A percentile compares a stretch with the other conserved stretches of the same genome.
phyloP scores from a whole-genome alignment of 2,888 invertebrate species.

The Rhorus exstirpatorius region DNA sequence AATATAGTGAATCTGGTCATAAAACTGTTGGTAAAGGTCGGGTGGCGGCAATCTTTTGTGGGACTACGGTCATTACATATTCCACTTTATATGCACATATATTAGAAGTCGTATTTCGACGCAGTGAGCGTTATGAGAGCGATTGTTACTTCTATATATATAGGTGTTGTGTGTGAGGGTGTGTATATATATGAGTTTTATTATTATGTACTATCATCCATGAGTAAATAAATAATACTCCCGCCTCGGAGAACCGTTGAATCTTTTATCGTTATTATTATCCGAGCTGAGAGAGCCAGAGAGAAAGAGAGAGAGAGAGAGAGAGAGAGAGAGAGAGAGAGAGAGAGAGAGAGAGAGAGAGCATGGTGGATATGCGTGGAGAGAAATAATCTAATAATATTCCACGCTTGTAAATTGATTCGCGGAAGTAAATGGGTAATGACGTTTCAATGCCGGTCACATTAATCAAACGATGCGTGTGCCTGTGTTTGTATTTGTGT shows the following conservation, averaged over 20 bases:
- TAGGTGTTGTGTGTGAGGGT: too few species aligned
- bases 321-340: slow-evolving; percentile 19
- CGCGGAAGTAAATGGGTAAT: slow-evolving; percentile 69
- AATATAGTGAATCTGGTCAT: neutral
- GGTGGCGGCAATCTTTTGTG: neutral
- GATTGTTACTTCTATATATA: too few species aligned
- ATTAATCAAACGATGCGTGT: slow-evolving; percentile 68
- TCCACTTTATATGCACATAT: neutral
- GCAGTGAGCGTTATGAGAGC: neutral
- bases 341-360: slow-evolving; percentile 11
- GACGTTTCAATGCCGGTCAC: slow-evolving; percentile 68
- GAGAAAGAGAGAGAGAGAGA: slow-evolving; percentile 18
- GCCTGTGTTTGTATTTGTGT: slow-evolving; percentile 11
- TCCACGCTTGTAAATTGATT: slow-evolving; percentile 72
- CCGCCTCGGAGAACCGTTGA: slow-evolving; percentile 43
- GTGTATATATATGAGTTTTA: too few species aligned
- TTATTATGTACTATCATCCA: slow-evolving; percentile 1
- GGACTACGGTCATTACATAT: neutral
- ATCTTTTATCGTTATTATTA: slow-evolving; percentile 38
- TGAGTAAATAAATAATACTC: slow-evolving; percentile 35
- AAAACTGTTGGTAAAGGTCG: neutral
- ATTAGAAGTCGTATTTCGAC: neutral
- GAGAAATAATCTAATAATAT: slow-evolving; percentile 65
- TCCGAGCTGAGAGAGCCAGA: neutral
- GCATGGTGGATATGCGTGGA: slow-evolving; percentile 14